A percentile compares a stretch with the other conserved stretches of the same genome.
Conservation (phyloP, 2,797 vertebrate species). For the Periophthalmus magnuspinnatus region DNA sequence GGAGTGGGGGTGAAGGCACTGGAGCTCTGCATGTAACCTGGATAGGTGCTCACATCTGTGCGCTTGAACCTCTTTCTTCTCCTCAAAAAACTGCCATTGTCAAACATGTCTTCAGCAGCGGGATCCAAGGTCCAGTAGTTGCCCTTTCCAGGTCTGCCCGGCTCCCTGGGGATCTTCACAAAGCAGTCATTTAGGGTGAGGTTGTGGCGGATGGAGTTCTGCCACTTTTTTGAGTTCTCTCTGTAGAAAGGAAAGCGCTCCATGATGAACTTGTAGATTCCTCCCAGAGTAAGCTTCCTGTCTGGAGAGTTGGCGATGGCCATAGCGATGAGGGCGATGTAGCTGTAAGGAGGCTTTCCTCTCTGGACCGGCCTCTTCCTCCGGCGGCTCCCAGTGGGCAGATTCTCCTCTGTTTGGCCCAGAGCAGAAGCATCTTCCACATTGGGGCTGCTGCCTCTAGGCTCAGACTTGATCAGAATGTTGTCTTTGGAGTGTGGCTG, state of each 20-base stretch:
- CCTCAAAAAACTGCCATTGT: conserved; percentile 88
- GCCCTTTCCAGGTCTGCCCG: conserved; percentile 89
- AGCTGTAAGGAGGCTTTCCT: conserved; percentile 96
- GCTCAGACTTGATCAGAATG: conserved; percentile 80
- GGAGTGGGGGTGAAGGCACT: conserved; percentile 85
- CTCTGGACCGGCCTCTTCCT: conserved; percentile 92
- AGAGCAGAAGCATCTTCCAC: conserved; percentile 62
- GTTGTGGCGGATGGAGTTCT: conserved; percentile 90
- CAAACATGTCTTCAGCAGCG: conserved; percentile 93
- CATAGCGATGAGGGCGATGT: conserved; percentile 98
- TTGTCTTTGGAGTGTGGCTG: conserved; percentile 75
- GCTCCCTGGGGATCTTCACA: conserved; percentile 91
- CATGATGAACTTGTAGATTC: conserved; percentile 97
- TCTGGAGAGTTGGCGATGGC: conserved; percentile 94
- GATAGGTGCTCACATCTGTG: conserved; percentile 89
- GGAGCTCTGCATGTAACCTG: conserved; percentile 84
- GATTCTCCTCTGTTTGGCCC: conserved; percentile 74
- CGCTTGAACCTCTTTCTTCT: conserved; percentile 87
- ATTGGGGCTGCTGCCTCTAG: conserved; percentile 72
- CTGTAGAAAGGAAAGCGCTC: conserved; percentile 97
- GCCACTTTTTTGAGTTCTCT: conserved; percentile 96
- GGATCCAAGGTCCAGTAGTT: conserved; percentile 95
- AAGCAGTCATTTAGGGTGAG: conserved; percentile 90
- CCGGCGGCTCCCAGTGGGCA: conserved; percentile 79
- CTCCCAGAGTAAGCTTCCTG: conserved; percentile 92